Base-by-base conservation (phyloP, 2,113 vertebrate species). In the Cranoglanis bouderius region DNA sequence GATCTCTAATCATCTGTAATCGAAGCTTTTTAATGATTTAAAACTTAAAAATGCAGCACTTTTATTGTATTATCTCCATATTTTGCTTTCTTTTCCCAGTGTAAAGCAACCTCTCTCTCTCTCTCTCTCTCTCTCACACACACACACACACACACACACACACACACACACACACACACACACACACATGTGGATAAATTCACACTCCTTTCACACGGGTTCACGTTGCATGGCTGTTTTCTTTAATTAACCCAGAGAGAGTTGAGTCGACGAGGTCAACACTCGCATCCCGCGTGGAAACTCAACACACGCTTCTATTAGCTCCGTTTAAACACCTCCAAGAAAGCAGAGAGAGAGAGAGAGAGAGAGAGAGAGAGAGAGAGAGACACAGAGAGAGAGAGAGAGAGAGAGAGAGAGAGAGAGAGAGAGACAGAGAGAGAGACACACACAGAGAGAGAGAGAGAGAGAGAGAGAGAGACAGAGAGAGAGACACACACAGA, bases 211-310 rank as follows among this genome's bases (percentile, higher is more conserved):
- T 96, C 94, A 94, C 94, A 95, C 93, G 90, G 93, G 94, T 93
- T 95, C 93, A 92, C 88, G 87, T 94, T 94, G 94, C 94, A 93
- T 92, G 51, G 92, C 94, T 95, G 94, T 94, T 96, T 95, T 95
- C 94, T 95, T 95, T 96, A 96, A 96, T 96, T 96, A 96, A 95
- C 95, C 96, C 96, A 13, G 93, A 90, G 95, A 96, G 95, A 95
- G 94, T 94, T 93, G 92, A 93, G 93, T 94, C 95, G 95, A 96
- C 91, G 82, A 93, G 94, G 95, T 96, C 94, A 95, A 94, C 94
- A 92, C 95, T 93, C 92, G 43, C 74, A 92, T 94, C 94, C 94
- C 91, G 53, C 29, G 82, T 84, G 92, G 91, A 94, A 93, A 93
- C 92, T 93, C 92, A 92, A 90, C 93, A 91, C 90, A 92, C 90